Evolutionary conservation across 2,888 invertebrate species (phyloP), one percentile per base, ranked within the genome.

Genomic region (Orthosia gothica): DNA sequence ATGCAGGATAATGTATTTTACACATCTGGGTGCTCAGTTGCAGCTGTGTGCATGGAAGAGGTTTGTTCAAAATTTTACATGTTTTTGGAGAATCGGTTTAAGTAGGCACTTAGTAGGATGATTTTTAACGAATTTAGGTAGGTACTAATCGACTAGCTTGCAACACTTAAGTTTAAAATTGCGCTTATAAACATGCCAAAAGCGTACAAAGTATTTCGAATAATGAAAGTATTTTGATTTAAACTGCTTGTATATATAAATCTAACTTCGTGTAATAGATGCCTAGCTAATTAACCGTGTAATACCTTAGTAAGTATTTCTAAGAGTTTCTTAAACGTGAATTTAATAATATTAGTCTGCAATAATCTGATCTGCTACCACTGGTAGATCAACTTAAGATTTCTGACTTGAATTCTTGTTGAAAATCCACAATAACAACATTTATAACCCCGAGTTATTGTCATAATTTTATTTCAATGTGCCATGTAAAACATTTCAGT

Each of bases 1-100:
- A 81, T 81, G 76, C 61, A 75, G 71, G 74, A 69, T 70, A 76
- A 79, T 76, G 68, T 70, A 58, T 74, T 83, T 75, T 81, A 81
- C 75, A 83, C 76, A 76, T 73, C 67, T 76, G 77, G 74, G 69
- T 76, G 70, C 58, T 68, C 70, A 62, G 61, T 40, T 71, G 70
- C 70, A 70, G 70, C 54, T 69, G 68, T 63, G 62, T 63, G 55
- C 18, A 67, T 16, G 1, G 15, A 9, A 45, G 59, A 61, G 47
- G 32, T 58, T 57, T 62, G n/a, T 59, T 32, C 26, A 32, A 45
- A 9, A 54, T 68, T 59, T 58, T 47, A 20, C 16, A 47, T 52
- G 7, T 7, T 64, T 52, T 52, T 3, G 13, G n/a, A 45, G 49
- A 26, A 61, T 64, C 64, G 26, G 13, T 52, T 11, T 62, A 26